A percentile compares a stretch with the other conserved stretches of the same genome.
Conservation (phyloP, 2,113 vertebrate genomes). For the Mormyrus lacerda region DNA sequence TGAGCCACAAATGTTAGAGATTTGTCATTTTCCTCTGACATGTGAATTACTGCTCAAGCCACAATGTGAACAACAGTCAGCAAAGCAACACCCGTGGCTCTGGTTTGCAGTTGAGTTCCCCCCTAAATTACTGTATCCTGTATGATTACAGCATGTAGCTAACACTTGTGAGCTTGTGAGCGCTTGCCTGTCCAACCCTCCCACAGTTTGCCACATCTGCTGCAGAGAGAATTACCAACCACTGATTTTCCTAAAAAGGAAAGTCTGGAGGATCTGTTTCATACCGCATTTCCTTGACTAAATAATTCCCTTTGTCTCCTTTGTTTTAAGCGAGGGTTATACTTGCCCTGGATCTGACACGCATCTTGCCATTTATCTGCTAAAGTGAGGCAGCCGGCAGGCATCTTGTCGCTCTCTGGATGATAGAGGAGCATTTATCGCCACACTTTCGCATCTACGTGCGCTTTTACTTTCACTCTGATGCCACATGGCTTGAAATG, state of each 20-base stretch:
- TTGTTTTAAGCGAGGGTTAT: not conserved
- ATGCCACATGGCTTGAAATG: not conserved
- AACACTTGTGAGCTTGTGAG: not conserved
- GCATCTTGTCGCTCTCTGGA: not conserved
- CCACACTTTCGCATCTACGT: not conserved
- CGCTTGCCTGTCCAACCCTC: not conserved
- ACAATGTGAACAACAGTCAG: not conserved
- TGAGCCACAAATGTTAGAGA: not conserved
- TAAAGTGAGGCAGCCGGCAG: not conserved
- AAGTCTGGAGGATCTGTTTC: not conserved
- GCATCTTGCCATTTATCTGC: not conserved
- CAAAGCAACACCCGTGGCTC: not conserved
- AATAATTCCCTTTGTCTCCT: slow-evolving; percentile 1
- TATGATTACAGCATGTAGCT: not conserved
- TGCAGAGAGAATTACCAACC: not conserved
- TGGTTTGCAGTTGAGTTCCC: not conserved
- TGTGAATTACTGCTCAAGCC: not conserved
- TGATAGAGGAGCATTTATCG: not conserved
- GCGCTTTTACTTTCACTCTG: not conserved
- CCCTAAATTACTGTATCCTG: not conserved
- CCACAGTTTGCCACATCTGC: not conserved
- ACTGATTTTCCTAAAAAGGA: not conserved
- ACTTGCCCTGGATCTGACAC: not conserved
- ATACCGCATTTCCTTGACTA: not conserved
- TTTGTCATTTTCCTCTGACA: not conserved